Evolutionary conservation across 2,888 invertebrate species (phyloP), one percentile per base, ranked within the genome.

Genomic region (Furcula furcula): DNA sequence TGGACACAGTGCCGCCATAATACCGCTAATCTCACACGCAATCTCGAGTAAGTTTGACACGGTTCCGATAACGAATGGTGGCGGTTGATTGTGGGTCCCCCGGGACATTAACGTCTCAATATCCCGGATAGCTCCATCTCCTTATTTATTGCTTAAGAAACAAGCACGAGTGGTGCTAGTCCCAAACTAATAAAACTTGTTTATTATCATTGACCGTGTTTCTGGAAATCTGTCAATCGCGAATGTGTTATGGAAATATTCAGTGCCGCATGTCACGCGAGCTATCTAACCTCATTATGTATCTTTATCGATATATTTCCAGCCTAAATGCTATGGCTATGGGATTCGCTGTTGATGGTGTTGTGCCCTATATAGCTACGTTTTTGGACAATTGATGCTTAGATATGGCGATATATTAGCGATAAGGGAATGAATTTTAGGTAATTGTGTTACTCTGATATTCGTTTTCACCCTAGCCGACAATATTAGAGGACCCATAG

Each of bases 71-170:
- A 60, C 36, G 43, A 44, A 62, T 50, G 48, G 57, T 58, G 40
- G 31, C 26, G 26, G 34, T 26, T 40, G 46, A 58, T 73, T 69
- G 62, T 65, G 64, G 62, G 61, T 39, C 62, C 71, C 65, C 61
- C 27, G 55, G 41, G 65, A 51, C 46, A 57, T 63, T 62, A 65
- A 55, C 58, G 68, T 64, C 65, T 54, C 31, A 26, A 46, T 73
- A 61, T 59, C 68, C 73, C 60, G 67, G 72, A 76, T 69, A 70
- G n/a, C n/a, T 59, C 67, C 49, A 60, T 54, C 52, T 63, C 34
- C 54, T 70, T 65, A 76, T 77, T 79, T 77, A 76, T 72, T 64
- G 65, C 61, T 51, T 27, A 51, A 50, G 50, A 39, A 60, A 58
- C 46, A 37, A 31, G 53, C 46, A 36, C 50, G 51, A 11, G 23